Percentiles rank a stretch among this genome's conserved stretches.
Conservation (phyloP, 1,140 invertebrate genomes). For the Rhagoletis zephyria region DNA sequence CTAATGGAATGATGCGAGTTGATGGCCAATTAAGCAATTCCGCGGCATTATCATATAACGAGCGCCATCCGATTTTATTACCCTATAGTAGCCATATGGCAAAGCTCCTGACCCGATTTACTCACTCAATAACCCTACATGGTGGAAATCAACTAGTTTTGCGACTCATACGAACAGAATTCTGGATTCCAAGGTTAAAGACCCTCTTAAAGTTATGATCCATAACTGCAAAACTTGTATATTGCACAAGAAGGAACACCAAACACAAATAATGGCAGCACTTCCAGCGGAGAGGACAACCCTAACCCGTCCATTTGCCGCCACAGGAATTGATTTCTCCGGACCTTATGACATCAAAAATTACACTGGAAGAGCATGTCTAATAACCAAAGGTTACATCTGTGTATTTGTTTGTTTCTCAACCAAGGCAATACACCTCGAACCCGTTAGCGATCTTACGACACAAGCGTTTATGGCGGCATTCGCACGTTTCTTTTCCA, state of each 20-base stretch:
- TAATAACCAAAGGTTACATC: slow-evolving; percentile 41
- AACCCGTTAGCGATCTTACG: slow-evolving; percentile 60
- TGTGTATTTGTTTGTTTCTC: neutral
- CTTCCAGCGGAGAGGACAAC: neutral
- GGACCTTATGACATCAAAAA: slow-evolving; percentile 47
- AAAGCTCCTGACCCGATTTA: neutral
- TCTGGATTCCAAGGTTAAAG: neutral
- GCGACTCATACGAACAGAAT: slow-evolving; percentile 20
- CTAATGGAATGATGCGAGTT: neutral
- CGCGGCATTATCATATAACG: no score
- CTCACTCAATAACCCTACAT: neutral
- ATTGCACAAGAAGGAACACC: neutral
- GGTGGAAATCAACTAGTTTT: slow-evolving; percentile 2
- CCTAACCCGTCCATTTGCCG: neutral
- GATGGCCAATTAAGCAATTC: neutral
- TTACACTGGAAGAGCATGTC: slow-evolving; percentile 24
- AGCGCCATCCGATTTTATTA: no score
- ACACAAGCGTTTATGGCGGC: slow-evolving; percentile 62
- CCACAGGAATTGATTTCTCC: slow-evolving; percentile 38
- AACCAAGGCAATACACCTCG: slow-evolving; percentile 49
- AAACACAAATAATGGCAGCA: slow-evolving; percentile 21
- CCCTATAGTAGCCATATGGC: no score
- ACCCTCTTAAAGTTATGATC: neutral
- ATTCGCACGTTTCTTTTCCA: slow-evolving; percentile 60
- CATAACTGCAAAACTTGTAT: no score